These are phyloP conservation scores for Oryzias javanicus DNA, from an alignment of 2,113 vertebrate species.

Conservation along the genomic window DNA sequence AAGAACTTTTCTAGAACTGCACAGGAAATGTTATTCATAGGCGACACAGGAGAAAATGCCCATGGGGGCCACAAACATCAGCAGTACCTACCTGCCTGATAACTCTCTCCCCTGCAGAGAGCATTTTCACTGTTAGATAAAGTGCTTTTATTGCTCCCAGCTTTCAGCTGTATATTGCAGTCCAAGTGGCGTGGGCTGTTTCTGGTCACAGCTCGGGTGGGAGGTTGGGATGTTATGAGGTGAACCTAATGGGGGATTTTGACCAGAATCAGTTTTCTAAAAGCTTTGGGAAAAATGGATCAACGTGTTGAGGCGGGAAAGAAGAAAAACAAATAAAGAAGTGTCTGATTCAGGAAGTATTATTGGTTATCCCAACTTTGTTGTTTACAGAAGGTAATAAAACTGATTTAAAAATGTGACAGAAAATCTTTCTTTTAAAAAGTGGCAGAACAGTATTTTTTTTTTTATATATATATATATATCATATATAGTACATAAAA, in stretches of 20 bases:
- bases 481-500: no score
- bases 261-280: constrained; percentile 44
- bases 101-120: constrained; percentile 1
- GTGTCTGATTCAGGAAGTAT: no score
- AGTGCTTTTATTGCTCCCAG: constrained; percentile 35
- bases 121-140: constrained; percentile 9
- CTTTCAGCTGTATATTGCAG: constrained; percentile 29
- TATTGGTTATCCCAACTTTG: no score
- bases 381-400: no score
- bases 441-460: no score
- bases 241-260: constrained; percentile 26
- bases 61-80: constrained; percentile 14
- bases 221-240: constrained; percentile 26
- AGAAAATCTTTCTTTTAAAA: no score
- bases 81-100: constrained; percentile 9
- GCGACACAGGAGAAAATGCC: constrained; percentile 1
- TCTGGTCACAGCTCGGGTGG: constrained; percentile 26
- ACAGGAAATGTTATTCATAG: constrained; percentile 9
- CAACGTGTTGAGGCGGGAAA: background rate
- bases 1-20: background rate
- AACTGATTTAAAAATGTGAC: no score
- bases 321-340: no score
- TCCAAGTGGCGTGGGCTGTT: constrained; percentile 15
- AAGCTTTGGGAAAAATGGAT: constrained; percentile 13
- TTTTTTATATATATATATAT: no score